Conservation (phyloP, 2,888 invertebrate genomes). For the Cataglyphis albicans region DNA sequence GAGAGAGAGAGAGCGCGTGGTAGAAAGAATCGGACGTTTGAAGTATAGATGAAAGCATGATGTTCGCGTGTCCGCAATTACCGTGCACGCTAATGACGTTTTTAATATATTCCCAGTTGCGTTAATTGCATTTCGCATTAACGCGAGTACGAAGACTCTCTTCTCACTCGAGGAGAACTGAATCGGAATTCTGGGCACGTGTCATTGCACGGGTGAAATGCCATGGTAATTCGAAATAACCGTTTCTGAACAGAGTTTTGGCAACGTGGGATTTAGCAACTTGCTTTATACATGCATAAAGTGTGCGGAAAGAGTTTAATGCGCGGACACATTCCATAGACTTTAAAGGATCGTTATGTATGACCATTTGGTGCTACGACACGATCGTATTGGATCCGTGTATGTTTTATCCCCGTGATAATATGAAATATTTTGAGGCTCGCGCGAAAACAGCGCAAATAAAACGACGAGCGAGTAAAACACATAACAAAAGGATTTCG, state of each 20-base stretch:
- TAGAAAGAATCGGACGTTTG: background rate
- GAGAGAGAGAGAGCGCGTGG: too few relatives aligned
- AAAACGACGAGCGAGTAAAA: background rate
- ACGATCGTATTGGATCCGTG: background rate
- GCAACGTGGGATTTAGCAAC: constrained; percentile 31
- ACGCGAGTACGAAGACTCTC: constrained; percentile 33
- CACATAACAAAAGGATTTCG: constrained; percentile 22
- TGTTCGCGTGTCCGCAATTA: constrained; percentile 43
- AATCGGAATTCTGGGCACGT: constrained; percentile 37
- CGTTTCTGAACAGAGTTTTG: constrained; percentile 12
- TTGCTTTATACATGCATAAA: constrained; percentile 27
- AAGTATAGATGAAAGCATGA: background rate
- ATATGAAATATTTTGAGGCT: constrained; percentile 20
- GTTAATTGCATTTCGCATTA: constrained; percentile 64
- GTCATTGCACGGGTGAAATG: constrained; percentile 42
- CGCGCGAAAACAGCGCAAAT: background rate
- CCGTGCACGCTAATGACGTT: constrained; percentile 53
- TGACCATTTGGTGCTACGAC: constrained; percentile 21
- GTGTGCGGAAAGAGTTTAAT: constrained; percentile 37
- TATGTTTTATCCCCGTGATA: constrained; percentile 5
- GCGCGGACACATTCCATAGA: background rate
- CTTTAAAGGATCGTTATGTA: constrained; percentile 33
- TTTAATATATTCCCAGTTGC: constrained; percentile 66
- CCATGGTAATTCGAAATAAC: constrained; percentile 30
- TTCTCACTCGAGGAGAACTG: background rate